phyloP scores from a whole-genome alignment of 2,797 vertebrate genomes.

The Neomorphus geoffroyi region DNA sequence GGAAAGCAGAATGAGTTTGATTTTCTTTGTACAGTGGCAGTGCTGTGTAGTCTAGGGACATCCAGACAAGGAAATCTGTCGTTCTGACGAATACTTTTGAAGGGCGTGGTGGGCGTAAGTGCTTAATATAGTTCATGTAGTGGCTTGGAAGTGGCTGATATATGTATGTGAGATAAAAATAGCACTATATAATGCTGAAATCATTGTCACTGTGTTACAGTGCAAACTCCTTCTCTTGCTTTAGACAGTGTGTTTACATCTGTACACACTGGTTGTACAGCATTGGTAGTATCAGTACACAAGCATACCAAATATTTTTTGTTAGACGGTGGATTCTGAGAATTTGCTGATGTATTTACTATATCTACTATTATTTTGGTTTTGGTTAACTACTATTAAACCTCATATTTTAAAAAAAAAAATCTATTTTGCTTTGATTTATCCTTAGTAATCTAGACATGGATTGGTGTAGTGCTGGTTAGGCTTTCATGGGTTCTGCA shows the following conservation, averaged over 20 bases:
- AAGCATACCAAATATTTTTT: not conserved
- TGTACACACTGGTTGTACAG: fast-evolving
- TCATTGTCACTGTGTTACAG: not conserved
- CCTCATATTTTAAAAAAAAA: not conserved
- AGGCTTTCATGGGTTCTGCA: not conserved
- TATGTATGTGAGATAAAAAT: not conserved
- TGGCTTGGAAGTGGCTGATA: not conserved
- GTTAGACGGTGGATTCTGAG: not conserved
- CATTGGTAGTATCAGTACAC: not conserved
- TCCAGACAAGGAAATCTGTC: constrained; percentile 25
- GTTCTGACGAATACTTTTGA: not conserved
- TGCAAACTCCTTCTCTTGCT: not conserved
- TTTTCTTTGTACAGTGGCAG: constrained; percentile 5
- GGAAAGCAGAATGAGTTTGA: constrained; percentile 35
- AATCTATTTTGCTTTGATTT: not conserved
- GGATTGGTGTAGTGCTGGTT: not conserved
- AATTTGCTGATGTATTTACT: not conserved
- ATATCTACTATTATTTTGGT: not conserved
- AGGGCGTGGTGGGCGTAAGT: not conserved
- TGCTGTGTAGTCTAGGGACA: not conserved
- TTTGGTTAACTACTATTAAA: not conserved
- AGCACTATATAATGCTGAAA: constrained; percentile 1
- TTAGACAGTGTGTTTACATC: not conserved
- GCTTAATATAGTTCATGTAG: not conserved
- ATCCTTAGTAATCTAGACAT: not conserved